Evolutionary conservation across 2,113 vertebrate species (phyloP).

Genomic region (Hymenochirus boettgeri): DNA sequence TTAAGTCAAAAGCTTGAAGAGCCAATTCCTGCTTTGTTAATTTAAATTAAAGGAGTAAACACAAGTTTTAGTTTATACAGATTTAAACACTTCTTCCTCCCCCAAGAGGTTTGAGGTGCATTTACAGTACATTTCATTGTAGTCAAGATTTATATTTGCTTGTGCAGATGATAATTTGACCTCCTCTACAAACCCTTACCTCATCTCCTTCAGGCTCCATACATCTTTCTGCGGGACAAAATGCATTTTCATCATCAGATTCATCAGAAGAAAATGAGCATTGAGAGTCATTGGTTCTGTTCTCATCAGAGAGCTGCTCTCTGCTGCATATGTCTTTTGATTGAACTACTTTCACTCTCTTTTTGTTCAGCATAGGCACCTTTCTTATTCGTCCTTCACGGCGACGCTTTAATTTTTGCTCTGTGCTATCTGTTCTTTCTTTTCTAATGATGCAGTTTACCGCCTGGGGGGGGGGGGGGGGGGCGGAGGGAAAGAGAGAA

Average conservation of each 20-base stretch:
- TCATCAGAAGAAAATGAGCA: constrained; percentile 80
- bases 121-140: no score
- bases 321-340: constrained; percentile 58
- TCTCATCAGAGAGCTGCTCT: constrained; percentile 57
- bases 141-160: no score
- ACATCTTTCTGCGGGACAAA: constrained; percentile 86
- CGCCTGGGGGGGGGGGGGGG: no score
- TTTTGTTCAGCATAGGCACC: constrained; percentile 70
- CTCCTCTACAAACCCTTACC: constrained; percentile 75
- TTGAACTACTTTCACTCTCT: constrained; percentile 72
- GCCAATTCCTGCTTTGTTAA: no score
- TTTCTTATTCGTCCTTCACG: constrained; percentile 76
- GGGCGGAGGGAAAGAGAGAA: no score
- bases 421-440: constrained; percentile 62
- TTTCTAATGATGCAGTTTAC: constrained; percentile 63
- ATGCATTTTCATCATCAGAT: constrained; percentile 87
- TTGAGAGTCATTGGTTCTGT: constrained; percentile 63
- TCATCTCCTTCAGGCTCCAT: constrained; percentile 93
- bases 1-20: no score
- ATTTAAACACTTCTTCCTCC: no score
- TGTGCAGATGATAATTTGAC: no score
- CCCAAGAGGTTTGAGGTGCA: no score
- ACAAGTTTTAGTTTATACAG: no score
- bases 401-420: constrained; percentile 81
- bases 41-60: no score